Conservation (phyloP, 2,888 invertebrate genomes). For the Diarsia brunnea region DNA sequence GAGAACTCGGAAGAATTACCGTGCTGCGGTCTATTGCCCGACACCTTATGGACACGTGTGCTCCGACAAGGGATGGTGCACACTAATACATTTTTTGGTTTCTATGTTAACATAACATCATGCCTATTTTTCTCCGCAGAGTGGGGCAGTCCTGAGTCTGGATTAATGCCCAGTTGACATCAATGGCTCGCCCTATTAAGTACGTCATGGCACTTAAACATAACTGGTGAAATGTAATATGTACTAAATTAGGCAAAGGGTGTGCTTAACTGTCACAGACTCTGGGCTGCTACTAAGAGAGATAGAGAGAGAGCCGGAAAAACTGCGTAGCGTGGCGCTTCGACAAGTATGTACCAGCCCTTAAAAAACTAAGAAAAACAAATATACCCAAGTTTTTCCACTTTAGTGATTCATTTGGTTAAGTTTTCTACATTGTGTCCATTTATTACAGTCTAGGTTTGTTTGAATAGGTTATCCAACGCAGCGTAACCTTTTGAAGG, state of each 20-base stretch:
- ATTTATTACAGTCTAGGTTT: conserved; percentile 23
- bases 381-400: conserved; percentile 46
- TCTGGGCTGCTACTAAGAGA: not conserved
- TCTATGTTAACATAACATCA: no score
- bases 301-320: not conserved
- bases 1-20: no score
- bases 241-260: no score
- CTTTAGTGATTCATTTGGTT: conserved; percentile 49
- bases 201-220: no score
- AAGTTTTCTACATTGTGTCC: conserved; percentile 27
- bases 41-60: conserved; percentile 54
- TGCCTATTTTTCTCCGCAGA: no score
- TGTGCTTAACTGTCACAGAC: not conserved
- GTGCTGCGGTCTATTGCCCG: conserved; percentile 67
- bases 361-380: conserved; percentile 19
- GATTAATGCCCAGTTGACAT: no score
- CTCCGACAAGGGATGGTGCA: conserved; percentile 49
- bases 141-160: no score
- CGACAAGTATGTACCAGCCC: not conserved
- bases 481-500: not conserved
- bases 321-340: not conserved
- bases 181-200: no score
- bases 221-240: no score
- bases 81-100: not conserved
- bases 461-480: conserved; percentile 55